phyloP scores from a whole-genome alignment of 2,113 vertebrate genomes.

The Pedionomus torquatus region DNA sequence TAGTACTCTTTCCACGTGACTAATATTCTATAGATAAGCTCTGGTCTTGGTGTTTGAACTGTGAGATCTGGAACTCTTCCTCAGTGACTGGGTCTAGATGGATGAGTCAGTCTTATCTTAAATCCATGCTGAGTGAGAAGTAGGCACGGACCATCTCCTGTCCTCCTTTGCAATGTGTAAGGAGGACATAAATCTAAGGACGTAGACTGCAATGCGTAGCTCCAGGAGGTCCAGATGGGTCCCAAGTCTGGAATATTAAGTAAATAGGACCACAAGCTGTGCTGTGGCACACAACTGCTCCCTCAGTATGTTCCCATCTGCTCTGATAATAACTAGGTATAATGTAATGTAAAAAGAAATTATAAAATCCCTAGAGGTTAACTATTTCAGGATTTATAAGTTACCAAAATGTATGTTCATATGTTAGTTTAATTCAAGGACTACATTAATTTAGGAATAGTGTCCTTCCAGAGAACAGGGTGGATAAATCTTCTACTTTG shows the following conservation, averaged over 20 bases:
- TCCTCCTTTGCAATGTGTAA: not conserved
- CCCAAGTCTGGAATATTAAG: not conserved
- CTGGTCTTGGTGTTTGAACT: not conserved
- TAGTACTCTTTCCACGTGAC: not conserved
- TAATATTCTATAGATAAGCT: not conserved
- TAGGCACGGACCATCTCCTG: not conserved
- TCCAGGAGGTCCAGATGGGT: slow-evolving; percentile 8
- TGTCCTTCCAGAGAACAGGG: not conserved
- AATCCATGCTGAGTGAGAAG: not conserved
- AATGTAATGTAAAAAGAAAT: not conserved
- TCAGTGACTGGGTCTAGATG: not conserved
- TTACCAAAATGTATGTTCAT: not conserved
- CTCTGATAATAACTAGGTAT: not conserved
- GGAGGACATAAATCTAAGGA: not conserved
- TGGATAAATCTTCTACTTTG: not conserved
- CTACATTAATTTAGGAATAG: not conserved
- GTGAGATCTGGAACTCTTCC: not conserved
- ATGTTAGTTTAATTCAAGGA: not conserved
- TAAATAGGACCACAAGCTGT: not conserved
- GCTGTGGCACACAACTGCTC: not conserved
- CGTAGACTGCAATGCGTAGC: not conserved
- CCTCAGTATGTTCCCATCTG: not conserved
- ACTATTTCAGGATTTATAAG: not conserved
- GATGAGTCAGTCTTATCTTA: not conserved
- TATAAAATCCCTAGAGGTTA: not conserved